Percentiles rank a stretch among this genome's conserved stretches.
Evolutionary conservation across 2,797 vertebrate genomes (phyloP).

Genomic region (Muraenolepis orangiensis): DNA sequence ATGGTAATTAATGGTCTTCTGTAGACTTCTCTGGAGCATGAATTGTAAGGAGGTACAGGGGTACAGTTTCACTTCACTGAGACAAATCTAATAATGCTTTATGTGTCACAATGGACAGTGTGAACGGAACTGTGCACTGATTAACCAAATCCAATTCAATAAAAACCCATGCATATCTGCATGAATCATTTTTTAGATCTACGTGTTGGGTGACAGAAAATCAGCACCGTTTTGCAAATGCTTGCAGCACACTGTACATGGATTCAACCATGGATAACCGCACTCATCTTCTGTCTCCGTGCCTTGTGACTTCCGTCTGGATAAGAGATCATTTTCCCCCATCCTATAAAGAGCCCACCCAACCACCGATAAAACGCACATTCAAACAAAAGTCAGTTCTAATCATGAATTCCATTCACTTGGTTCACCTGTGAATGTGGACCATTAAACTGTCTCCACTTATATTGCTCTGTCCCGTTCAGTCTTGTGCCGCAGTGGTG

Average conservation of each 20-base stretch:
- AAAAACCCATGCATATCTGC: neutral
- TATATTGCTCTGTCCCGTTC: neutral
- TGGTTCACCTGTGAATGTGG: neutral
- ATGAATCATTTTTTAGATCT: no score
- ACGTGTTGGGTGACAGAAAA: no score
- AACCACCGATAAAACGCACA: neutral
- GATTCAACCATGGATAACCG: no score
- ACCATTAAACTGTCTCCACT: neutral
- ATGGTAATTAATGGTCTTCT: conserved; percentile 49
- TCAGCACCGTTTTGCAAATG: no score
- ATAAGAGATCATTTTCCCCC: neutral
- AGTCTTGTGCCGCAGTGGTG: neutral
- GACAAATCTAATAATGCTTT: neutral
- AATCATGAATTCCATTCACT: neutral
- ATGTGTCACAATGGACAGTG: neutral
- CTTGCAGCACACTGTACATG: no score
- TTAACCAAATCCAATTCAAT: neutral
- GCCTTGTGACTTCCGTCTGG: neutral
- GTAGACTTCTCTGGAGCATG: conserved; percentile 42
- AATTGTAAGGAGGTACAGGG: conserved; percentile 1
- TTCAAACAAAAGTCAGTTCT: neutral
- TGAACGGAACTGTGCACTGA: neutral
- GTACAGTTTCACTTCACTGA: neutral
- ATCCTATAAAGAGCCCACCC: neutral
- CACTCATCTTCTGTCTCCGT: neutral